Conservation (phyloP, 2,888 invertebrate genomes). For the Cryptus armator region DNA sequence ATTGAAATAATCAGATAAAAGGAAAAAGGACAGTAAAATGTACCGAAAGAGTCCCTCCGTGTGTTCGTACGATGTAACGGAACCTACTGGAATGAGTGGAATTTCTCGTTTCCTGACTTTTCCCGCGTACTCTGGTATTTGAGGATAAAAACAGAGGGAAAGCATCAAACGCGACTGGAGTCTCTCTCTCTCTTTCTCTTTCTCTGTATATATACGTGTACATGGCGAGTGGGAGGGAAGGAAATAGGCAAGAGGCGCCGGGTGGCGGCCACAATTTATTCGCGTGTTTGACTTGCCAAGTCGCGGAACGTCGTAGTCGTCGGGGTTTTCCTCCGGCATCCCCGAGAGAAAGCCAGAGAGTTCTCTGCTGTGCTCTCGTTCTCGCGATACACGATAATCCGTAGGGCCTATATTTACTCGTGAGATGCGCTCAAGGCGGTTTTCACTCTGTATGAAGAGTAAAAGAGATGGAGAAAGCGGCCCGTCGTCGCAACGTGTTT, state of each 20-base stretch:
- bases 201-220: neutral
- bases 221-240: neutral
- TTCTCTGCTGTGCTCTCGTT: conserved; percentile 41
- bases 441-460: conserved; percentile 39
- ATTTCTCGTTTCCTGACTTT: conserved; percentile 27
- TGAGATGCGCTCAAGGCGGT: conserved; percentile 61
- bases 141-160: neutral
- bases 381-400: conserved; percentile 71
- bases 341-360: conserved; percentile 7
- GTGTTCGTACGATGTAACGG: conserved; percentile 20
- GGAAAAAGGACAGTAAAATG: neutral
- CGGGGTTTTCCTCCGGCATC: conserved; percentile 24
- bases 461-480: conserved; percentile 14
- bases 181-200: neutral
- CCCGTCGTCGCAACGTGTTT: neutral
- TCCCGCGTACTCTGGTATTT: neutral
- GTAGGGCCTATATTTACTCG: conserved; percentile 71
- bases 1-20: neutral
- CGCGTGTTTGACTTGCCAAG: conserved; percentile 73
- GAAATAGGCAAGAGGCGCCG: conserved; percentile 46
- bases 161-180: conserved; percentile 17
- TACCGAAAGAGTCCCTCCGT: neutral
- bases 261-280: conserved; percentile 71
- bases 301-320: conserved; percentile 65
- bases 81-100: conserved; percentile 15